Evolutionary conservation across 2,888 invertebrate genomes (phyloP).

Genomic region (Lasioglossum oenotherae): DNA sequence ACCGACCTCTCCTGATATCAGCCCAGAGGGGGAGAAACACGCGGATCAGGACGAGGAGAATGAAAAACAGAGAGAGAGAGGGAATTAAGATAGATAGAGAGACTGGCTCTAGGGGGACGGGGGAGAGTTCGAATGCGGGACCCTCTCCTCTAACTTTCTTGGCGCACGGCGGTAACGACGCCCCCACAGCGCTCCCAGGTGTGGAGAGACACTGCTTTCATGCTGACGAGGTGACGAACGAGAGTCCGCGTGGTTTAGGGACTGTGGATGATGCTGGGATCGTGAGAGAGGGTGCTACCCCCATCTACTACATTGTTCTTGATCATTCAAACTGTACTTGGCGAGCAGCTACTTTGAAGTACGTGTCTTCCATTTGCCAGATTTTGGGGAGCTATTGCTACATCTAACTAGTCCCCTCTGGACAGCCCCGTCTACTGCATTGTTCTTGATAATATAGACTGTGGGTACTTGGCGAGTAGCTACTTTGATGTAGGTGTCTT

Average conservation of each 20-base stretch:
- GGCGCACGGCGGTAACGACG: conserved; percentile 56
- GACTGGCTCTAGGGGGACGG: conserved; percentile 10
- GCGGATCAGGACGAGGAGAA: conserved; percentile 17
- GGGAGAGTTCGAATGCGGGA: conserved; percentile 61
- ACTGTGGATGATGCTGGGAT: not conserved
- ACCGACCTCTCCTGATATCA: conserved; percentile 69
- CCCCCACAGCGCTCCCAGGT: conserved; percentile 54
- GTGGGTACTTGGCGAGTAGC: too few relatives aligned
- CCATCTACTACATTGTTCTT: not conserved
- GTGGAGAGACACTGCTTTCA: conserved; percentile 28
- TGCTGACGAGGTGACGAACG: conserved; percentile 2
- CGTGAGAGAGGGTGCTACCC: not conserved
- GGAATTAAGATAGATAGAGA: conserved; percentile 16
- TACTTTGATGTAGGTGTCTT: too few relatives aligned
- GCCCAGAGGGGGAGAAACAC: conserved; percentile 56
- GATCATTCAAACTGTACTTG: not conserved
- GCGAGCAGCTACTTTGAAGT: too few relatives aligned
- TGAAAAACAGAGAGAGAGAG: not conserved
- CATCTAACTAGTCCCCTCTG: not conserved
- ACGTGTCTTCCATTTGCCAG: too few relatives aligned
- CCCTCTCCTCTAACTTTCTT: conserved; percentile 70
- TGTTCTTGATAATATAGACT: not conserved
- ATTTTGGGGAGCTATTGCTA: too few relatives aligned
- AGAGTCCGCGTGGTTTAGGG: not conserved
- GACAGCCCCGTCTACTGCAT: not conserved